A percentile compares a stretch with the other conserved stretches of the same genome.
Conservation (phyloP, 1,140 invertebrate species). For the Pseudomyrmex cubaensis region DNA sequence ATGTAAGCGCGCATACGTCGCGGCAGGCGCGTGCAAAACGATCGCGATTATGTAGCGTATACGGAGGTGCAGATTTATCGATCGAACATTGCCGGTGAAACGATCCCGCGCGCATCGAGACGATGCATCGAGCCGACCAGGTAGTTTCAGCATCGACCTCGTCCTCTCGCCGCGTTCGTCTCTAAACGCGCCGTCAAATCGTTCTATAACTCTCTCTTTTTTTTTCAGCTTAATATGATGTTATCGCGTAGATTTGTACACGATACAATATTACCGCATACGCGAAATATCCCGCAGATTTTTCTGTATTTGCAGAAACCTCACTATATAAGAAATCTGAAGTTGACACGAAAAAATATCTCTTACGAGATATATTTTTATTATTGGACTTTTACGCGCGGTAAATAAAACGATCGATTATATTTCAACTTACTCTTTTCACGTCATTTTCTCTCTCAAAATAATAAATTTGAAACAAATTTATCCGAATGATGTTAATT, state of each 20-base stretch:
- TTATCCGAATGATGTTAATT: slow-evolving; percentile 24
- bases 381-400: no score
- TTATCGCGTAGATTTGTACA: slow-evolving; percentile 29
- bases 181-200: not conserved
- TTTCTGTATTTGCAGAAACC: not conserved
- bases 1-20: slow-evolving; percentile 44
- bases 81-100: slow-evolving; percentile 62
- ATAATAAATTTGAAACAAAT: slow-evolving; percentile 13
- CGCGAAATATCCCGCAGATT: slow-evolving; percentile 1
- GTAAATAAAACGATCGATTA: slow-evolving; percentile 1
- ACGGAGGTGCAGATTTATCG: slow-evolving; percentile 68
- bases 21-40: slow-evolving; percentile 63
- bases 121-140: slow-evolving; percentile 41
- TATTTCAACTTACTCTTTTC: not conserved
- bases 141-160: slow-evolving; percentile 24
- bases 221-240: not conserved
- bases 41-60: slow-evolving; percentile 68
- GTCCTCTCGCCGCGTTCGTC: not conserved
- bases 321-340: not conserved
- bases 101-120: slow-evolving; percentile 62
- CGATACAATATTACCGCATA: slow-evolving; percentile 46
- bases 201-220: slow-evolving; percentile 12
- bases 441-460: not conserved
- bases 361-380: not conserved
- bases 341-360: no score